A percentile compares a stretch with the other conserved stretches of the same genome.
Evolutionary conservation across 2,888 invertebrate species (phyloP).

Genomic region (Erebia aethiops): DNA sequence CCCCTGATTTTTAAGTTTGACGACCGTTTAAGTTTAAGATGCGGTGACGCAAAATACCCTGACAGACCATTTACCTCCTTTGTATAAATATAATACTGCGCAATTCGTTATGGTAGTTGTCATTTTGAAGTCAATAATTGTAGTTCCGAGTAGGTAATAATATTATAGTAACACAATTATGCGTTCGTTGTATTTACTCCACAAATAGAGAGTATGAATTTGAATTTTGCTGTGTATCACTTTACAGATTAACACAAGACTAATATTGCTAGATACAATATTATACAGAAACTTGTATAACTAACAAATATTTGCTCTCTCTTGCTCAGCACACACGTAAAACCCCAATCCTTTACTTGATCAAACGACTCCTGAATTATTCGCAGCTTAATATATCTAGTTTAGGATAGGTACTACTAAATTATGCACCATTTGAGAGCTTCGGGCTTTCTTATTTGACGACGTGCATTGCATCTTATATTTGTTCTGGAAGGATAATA

Average conservation of each 20-base stretch:
- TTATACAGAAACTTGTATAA: constrained; percentile 19
- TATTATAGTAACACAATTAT: not conserved
- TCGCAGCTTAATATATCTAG: constrained; percentile 25
- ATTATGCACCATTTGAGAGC: constrained; percentile 27
- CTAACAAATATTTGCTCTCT: constrained; percentile 62
- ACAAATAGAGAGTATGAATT: not conserved
- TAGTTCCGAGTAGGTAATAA: too few species aligned
- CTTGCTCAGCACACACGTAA: constrained; percentile 49
- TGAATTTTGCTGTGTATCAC: not conserved
- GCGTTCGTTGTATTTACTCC: not conserved
- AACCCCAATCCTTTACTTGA: constrained; percentile 24
- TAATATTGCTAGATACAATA: not conserved
- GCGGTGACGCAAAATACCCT: constrained; percentile 1
- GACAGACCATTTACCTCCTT: not conserved
- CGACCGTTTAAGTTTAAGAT: not conserved
- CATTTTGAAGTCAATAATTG: too few species aligned
- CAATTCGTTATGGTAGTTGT: too few species aligned
- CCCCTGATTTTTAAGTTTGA: constrained; percentile 11
- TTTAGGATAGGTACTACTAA: constrained; percentile 21
- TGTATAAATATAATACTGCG: too few species aligned
- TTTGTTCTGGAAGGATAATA: constrained; percentile 12
- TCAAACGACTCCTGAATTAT: constrained; percentile 35
- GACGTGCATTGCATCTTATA: constrained; percentile 14
- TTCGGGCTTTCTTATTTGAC: constrained; percentile 20
- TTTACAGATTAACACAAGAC: not conserved